These are phyloP conservation scores for Leptinotarsa lineolata DNA, from an alignment of 1,140 invertebrate species.

Conservation along the genomic window DNA sequence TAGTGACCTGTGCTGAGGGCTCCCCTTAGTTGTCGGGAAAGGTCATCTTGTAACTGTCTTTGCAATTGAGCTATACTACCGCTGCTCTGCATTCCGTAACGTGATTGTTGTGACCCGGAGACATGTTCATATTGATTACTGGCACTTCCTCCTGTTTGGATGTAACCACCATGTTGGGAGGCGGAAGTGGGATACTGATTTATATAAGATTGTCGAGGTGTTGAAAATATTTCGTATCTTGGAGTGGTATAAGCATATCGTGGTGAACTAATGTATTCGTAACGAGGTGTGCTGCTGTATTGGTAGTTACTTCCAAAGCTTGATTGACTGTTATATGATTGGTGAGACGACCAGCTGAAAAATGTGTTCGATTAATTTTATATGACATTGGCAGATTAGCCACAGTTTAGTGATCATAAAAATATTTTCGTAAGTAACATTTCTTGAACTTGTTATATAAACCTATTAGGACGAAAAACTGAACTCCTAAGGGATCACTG, in stretches of 20 bases:
- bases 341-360: constrained; percentile 14
- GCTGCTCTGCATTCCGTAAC: constrained; percentile 20
- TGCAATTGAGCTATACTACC: constrained; percentile 35
- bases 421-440: no score
- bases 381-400: no score
- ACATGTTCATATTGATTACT: not conserved
- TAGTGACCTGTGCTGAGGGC: constrained; percentile 40
- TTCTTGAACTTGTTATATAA: no score
- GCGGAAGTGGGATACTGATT: no score
- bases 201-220: not conserved
- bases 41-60: constrained; percentile 42
- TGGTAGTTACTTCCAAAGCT: constrained; percentile 18
- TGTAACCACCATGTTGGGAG: not conserved
- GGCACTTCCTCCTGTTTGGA: not conserved
- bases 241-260: constrained; percentile 1
- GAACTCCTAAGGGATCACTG: no score
- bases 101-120: not conserved
- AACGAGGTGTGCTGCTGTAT: constrained; percentile 10
- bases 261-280: not conserved
- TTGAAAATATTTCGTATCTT: not conserved
- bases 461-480: no score
- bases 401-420: no score
- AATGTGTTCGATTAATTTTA: not conserved
- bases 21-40: constrained; percentile 43
- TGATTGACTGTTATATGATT: constrained; percentile 10